These are phyloP conservation scores for Philaethria dido DNA, from an alignment of 2,888 invertebrate species.

Conservation along the genomic window DNA sequence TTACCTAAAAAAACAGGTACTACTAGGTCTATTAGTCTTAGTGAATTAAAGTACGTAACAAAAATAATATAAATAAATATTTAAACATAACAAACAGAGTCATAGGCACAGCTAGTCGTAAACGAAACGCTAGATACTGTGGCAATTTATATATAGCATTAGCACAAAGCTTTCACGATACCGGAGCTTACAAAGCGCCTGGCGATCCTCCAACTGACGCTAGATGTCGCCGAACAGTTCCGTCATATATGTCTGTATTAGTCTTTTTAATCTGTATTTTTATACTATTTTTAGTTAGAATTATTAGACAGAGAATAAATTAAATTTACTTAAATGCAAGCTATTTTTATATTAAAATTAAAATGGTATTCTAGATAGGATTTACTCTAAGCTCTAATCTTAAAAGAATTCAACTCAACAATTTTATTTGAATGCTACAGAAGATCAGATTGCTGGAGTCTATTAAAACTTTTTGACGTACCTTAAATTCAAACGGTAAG, in stretches of 20 bases:
- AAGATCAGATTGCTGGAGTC: constrained; percentile 76
- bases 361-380: constrained; percentile 13
- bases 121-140: constrained; percentile 41
- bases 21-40: too few species aligned
- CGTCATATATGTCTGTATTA: constrained; percentile 32
- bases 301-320: background rate
- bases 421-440: constrained; percentile 67
- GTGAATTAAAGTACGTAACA: background rate
- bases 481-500: constrained; percentile 82
- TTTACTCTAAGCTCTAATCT: constrained; percentile 21
- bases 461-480: constrained; percentile 81
- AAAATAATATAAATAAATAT: background rate
- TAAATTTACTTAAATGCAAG: background rate
- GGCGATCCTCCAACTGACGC: constrained; percentile 64
- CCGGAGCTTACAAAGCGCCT: constrained; percentile 70
- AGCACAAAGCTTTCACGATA: constrained; percentile 60
- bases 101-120: constrained; percentile 15
- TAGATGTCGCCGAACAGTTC: constrained; percentile 58
- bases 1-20: too few species aligned
- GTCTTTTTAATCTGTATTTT: constrained; percentile 21
- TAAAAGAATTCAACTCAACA: constrained; percentile 43
- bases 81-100: constrained; percentile 30
- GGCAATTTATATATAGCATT: constrained; percentile 51
- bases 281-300: background rate
- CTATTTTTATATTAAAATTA: background rate